Conservation (phyloP, 2,113 vertebrate genomes). For the Pundamilia nyererei region DNA sequence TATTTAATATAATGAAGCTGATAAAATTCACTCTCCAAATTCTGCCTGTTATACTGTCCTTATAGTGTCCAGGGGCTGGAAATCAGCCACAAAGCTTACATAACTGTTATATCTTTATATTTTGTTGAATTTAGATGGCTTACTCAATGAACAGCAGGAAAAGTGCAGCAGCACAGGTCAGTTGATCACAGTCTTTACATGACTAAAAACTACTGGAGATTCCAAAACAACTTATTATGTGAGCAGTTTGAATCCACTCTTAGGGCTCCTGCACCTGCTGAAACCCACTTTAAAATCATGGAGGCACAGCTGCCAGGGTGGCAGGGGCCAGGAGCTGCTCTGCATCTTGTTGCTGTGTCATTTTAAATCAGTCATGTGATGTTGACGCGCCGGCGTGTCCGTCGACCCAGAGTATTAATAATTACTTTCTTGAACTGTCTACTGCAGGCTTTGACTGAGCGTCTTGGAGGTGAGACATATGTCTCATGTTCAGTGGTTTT, state of each 20-base stretch:
- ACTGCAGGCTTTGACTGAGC: too few relatives aligned
- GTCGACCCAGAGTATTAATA: too few relatives aligned
- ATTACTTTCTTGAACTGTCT: too few relatives aligned
- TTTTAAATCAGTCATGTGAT: too few relatives aligned
- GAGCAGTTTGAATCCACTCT: neutral
- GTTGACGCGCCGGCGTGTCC: too few relatives aligned
- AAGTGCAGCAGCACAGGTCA: too few relatives aligned
- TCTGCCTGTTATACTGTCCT: neutral
- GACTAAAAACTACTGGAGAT: neutral
- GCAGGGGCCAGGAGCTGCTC: rapidly evolving
- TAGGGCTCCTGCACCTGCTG: neutral
- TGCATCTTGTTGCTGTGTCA: too few relatives aligned
- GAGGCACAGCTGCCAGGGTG: neutral
- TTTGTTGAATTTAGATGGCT: neutral
- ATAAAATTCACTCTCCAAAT: rapidly evolving
- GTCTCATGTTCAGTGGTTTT: too few relatives aligned
- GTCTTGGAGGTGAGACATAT: too few relatives aligned
- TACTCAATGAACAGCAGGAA: neutral
- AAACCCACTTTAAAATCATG: neutral
- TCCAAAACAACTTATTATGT: neutral
- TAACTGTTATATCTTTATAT: neutral
- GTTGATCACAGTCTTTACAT: neutral
- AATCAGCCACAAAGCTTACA: neutral
- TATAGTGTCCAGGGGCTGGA: neutral
- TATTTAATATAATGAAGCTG: neutral